Evolutionary conservation across 2,797 vertebrate species (phyloP).

Genomic region (Monodelphis domestica): DNA sequence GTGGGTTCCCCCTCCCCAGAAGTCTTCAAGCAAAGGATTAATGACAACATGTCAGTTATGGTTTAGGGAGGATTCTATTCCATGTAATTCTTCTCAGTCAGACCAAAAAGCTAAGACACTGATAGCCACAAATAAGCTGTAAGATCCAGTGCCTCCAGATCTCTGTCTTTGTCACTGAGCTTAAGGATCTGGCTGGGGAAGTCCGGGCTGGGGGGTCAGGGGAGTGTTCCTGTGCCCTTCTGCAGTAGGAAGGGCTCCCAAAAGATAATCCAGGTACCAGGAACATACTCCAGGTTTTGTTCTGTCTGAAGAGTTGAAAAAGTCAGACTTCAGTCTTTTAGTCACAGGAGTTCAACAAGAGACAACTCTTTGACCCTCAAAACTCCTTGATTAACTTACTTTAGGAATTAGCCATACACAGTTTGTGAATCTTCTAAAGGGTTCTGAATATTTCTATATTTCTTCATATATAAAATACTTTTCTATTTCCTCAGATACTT

Average conservation of each 20-base stretch:
- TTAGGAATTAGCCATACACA: not conserved
- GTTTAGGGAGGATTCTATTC: not conserved
- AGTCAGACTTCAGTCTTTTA: not conserved
- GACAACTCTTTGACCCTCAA: not conserved
- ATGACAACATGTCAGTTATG: not conserved
- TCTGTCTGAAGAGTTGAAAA: not conserved
- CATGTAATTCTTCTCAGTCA: not conserved
- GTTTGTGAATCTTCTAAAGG: not conserved
- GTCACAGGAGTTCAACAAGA: not conserved
- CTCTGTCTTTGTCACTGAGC: not conserved
- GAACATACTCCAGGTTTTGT: not conserved
- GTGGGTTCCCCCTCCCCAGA: not conserved
- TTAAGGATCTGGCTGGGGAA: not conserved
- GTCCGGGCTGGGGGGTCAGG: not conserved
- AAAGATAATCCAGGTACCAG: not conserved
- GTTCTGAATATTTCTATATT: not conserved
- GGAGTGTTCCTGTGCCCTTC: not conserved
- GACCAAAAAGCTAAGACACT: not conserved
- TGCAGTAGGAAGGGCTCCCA: not conserved
- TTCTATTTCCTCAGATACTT: not conserved
- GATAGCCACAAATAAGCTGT: not conserved
- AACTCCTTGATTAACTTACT: not conserved
- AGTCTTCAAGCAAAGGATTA: not conserved
- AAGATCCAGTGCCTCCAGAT: not conserved
- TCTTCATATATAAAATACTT: not conserved